phyloP scores from a whole-genome alignment of 2,113 vertebrate species.

The Poecilia latipinna region DNA sequence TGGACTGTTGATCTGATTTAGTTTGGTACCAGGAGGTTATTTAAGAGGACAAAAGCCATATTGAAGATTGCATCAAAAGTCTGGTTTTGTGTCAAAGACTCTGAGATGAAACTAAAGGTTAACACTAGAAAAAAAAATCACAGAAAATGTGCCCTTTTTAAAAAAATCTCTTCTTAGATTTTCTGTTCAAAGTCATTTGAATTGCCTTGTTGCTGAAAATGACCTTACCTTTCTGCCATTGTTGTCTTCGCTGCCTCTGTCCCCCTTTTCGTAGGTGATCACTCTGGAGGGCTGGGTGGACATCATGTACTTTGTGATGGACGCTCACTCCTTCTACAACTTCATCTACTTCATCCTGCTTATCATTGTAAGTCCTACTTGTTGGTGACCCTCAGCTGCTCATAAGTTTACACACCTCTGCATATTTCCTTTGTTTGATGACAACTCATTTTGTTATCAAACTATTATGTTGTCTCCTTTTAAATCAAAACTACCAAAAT shows the following conservation, averaged over 20 bases:
- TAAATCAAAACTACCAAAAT: too few species aligned
- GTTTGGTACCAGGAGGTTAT: conserved; percentile 10
- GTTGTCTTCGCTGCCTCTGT: neutral
- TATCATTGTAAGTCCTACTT: conserved; percentile 92
- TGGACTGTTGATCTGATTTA: conserved; percentile 17
- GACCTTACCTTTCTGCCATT: neutral
- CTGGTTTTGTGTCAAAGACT: conserved; percentile 11
- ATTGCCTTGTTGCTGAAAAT: too few species aligned
- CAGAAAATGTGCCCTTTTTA: neutral
- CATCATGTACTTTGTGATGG: conserved; percentile 99
- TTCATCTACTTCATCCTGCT: conserved; percentile 99
- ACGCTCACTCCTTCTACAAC: conserved; percentile 99
- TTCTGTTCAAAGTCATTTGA: too few species aligned
- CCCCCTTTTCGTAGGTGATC: conserved; percentile 85
- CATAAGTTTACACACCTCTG: too few species aligned
- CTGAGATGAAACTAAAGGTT: conserved; percentile 4
- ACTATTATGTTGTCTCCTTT: too few species aligned
- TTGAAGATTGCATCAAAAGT: conserved; percentile 26
- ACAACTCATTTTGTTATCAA: too few species aligned
- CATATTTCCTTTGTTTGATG: too few species aligned
- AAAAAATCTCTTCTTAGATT: neutral
- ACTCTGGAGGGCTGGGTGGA: conserved; percentile 99
- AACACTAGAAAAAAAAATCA: neutral
- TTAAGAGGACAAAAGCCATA: conserved; percentile 25
- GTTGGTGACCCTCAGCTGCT: neutral